Conservation (phyloP, 2,797 vertebrate genomes). For the Heliangelus exortis region DNA sequence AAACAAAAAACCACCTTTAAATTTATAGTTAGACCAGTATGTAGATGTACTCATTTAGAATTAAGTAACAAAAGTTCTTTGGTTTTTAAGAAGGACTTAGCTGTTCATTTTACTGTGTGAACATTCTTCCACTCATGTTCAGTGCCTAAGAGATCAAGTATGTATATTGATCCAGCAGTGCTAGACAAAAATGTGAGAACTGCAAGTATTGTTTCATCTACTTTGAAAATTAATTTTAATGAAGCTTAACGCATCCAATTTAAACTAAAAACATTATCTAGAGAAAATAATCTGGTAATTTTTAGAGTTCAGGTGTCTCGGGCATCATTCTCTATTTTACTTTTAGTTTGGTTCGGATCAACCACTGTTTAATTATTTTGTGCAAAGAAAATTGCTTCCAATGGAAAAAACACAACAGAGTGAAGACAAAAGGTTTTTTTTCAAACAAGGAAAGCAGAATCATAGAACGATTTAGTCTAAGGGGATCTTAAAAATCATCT, state of each 20-base stretch:
- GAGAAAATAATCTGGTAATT: not conserved
- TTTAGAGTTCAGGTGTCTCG: not conserved
- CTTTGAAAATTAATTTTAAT: not conserved
- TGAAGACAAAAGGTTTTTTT: not conserved
- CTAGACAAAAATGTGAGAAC: not conserved
- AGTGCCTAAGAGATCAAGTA: not conserved
- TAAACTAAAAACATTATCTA: not conserved
- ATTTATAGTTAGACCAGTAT: not conserved
- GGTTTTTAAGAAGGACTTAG: not conserved
- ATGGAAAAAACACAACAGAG: not conserved
- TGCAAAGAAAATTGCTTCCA: not conserved
- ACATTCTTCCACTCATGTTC: not conserved
- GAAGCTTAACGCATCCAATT: not conserved
- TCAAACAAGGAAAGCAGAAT: not conserved
- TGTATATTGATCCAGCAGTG: fast-evolving
- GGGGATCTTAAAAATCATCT: too few relatives aligned
- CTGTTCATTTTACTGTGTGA: not conserved
- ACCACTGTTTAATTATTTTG: not conserved
- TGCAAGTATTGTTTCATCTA: not conserved
- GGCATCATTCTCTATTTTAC: not conserved
- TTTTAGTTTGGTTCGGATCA: not conserved
- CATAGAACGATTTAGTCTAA: too few relatives aligned
- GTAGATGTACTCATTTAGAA: not conserved
- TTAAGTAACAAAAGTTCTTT: not conserved
- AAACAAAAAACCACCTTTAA: not conserved